A percentile compares a stretch with the other conserved stretches of the same genome.
phyloP scores from a whole-genome alignment of 2,797 vertebrate species.

The Allobates femoralis region DNA sequence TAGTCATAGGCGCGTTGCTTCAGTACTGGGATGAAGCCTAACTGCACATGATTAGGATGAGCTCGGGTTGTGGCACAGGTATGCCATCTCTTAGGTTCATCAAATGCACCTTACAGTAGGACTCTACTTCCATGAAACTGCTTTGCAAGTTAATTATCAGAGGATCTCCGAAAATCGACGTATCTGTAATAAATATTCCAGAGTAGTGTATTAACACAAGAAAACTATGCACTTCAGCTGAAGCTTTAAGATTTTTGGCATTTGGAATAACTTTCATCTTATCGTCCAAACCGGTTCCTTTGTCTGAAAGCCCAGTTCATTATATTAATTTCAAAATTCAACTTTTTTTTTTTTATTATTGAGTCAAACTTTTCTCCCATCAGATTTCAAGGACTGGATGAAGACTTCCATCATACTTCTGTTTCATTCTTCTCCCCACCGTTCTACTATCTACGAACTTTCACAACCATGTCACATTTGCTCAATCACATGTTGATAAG shows the following conservation, averaged over 20 bases:
- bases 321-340: too few relatives aligned
- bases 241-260: not conserved
- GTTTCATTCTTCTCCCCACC: too few relatives aligned
- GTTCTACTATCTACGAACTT: too few relatives aligned
- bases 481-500: too few relatives aligned
- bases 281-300: too few relatives aligned
- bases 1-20: not conserved
- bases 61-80: not conserved
- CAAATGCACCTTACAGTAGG: not conserved
- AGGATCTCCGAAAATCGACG: not conserved
- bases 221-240: not conserved
- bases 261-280: not conserved
- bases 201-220: not conserved
- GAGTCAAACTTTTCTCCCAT: too few relatives aligned
- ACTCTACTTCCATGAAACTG: not conserved
- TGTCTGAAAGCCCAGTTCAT: too few relatives aligned
- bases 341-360: too few relatives aligned
- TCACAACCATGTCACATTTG: too few relatives aligned
- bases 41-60: not conserved
- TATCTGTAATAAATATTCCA: not conserved
- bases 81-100: not conserved
- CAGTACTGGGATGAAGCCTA: not conserved
- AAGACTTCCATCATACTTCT: too few relatives aligned
- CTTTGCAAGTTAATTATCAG: not conserved
- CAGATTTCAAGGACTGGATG: too few relatives aligned